Conservation (phyloP, 2,113 vertebrate species). For the Vulpes vulpes region DNA sequence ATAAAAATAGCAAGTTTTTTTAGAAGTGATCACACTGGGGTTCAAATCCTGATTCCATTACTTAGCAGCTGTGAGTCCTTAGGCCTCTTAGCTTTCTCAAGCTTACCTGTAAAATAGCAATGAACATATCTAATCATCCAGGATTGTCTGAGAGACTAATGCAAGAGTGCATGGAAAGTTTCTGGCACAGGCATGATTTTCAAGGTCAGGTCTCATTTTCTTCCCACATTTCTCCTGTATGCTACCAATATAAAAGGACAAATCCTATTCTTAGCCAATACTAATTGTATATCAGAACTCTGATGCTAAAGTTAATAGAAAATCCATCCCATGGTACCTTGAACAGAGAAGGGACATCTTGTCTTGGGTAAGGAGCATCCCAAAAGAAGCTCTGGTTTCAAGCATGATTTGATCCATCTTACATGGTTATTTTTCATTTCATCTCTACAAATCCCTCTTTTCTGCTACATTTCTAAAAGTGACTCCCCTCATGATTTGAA, state of each 20-base stretch:
- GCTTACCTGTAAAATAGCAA: background rate
- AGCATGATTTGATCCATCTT: background rate
- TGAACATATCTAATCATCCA: background rate
- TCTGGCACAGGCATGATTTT: background rate
- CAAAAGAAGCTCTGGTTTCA: background rate
- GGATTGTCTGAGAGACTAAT: background rate
- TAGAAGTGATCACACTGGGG: background rate
- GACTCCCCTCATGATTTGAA: background rate
- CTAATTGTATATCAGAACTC: background rate
- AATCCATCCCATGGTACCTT: slow-evolving; percentile 3
- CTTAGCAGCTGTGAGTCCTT: background rate
- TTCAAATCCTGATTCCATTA: background rate
- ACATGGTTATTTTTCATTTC: background rate
- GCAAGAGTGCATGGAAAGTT: background rate
- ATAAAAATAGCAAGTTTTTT: background rate
- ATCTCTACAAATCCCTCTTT: background rate
- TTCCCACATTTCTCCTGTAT: background rate
- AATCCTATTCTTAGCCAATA: background rate
- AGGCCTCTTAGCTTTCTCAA: background rate
- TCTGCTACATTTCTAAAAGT: background rate
- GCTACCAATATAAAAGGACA: background rate
- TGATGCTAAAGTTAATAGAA: slow-evolving; percentile 13
- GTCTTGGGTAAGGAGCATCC: background rate
- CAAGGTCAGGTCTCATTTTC: background rate
- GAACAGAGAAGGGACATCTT: background rate